Evolutionary conservation across 2,888 invertebrate species (phyloP), one percentile per base, ranked within the genome.

Genomic region (Lasiommata megera): DNA sequence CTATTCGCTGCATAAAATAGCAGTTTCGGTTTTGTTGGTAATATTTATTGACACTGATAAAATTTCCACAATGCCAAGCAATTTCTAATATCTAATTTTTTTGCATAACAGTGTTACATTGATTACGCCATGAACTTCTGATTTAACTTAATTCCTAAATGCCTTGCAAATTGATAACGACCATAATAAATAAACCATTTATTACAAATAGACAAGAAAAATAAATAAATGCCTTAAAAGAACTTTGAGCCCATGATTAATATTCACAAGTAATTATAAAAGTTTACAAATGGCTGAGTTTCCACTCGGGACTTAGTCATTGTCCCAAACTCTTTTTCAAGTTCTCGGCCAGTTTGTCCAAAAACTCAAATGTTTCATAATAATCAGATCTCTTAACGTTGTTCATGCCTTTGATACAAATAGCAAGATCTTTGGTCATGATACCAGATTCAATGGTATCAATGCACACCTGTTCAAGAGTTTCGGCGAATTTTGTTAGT

Each of bases 341-440:
- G 82, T 98, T 98, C 66, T 97, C 97, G 31, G 97, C 98, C 64
- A 99, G 84, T 77, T 98, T 99, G 79, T 98, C 94, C 92, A 99
- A 94, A 82, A 99, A 99, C 74, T 97, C 98, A 80, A 99, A 99
- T 0, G 99, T 99, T 91, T 98, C 98, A 82, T 97, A 92, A 81
- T 99, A 99, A 87, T 99, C 99, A 16, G 92, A 84, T 64, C 97
- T 88, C 70, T 92, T 84, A 0, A 94, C 94, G 69, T 93, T 95
- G 84, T 92, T 94, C 94, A 97, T 95, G 64, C 98, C 98, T 89
- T 99, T 99, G 74, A 99, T 95, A 80, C 99, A 99, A 80, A 99
- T 97, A 43, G 99, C 99, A 77, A 99, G 93, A 92, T 99, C 99
- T 84, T 99, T 99, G 54, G 99, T 99, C 98, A 99, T 98, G 67